Percentiles rank a stretch among this genome's conserved stretches.
These are phyloP conservation scores for Allygus modestus DNA, from an alignment of 2,888 invertebrate species.

Conservation along the genomic window DNA sequence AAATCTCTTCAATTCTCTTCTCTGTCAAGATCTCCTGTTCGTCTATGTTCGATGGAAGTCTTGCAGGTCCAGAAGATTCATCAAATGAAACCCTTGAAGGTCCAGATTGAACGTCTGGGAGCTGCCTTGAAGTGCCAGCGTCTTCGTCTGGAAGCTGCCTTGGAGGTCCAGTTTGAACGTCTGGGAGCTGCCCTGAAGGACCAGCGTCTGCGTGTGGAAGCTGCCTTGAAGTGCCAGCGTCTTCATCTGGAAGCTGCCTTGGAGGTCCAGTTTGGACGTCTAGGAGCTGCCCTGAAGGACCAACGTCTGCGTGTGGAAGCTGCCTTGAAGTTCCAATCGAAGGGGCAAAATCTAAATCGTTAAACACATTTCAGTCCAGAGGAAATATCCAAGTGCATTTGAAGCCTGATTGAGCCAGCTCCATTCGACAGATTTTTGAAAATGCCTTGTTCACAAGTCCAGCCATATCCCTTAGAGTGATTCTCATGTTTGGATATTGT, in stretches of 20 bases:
- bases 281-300: slow-evolving; percentile 15
- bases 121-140: background rate
- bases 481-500: slow-evolving; percentile 33
- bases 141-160: slow-evolving; percentile 10
- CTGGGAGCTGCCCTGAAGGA: background rate
- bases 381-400: slow-evolving; percentile 72
- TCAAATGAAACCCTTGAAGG: too few relatives aligned
- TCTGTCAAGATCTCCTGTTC: too few relatives aligned
- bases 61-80: too few relatives aligned
- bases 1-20: too few relatives aligned
- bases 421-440: slow-evolving; percentile 66
- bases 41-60: too few relatives aligned
- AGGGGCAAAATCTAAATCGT: slow-evolving; percentile 52
- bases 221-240: slow-evolving; percentile 36
- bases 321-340: too few relatives aligned
- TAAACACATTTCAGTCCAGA: slow-evolving; percentile 68
- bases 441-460: slow-evolving; percentile 66
- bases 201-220: slow-evolving; percentile 12
- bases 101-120: background rate
- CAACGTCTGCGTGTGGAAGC: slow-evolving; percentile 16
- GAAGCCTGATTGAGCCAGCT: slow-evolving; percentile 63
- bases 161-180: background rate
- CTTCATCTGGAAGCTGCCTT: slow-evolving; percentile 19
- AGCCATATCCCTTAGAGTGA: slow-evolving; percentile 65
- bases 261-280: background rate